A percentile compares a stretch with the other conserved stretches of the same genome.
Evolutionary conservation across 2,888 invertebrate genomes (phyloP).

Genomic region (Apeira syringaria): DNA sequence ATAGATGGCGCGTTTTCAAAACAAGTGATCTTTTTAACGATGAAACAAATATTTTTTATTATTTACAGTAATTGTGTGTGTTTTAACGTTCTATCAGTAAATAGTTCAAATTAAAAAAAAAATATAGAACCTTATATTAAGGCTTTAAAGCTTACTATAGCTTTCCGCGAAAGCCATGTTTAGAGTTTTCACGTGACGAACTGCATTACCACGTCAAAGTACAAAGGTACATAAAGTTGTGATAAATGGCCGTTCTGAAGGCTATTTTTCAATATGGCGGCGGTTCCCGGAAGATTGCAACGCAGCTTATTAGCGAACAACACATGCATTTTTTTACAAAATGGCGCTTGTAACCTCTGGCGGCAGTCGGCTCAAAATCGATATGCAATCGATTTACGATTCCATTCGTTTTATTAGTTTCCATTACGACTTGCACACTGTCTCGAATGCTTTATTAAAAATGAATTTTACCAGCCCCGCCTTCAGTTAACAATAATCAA

Average conservation of each 20-base stretch:
- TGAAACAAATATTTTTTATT: too few species aligned
- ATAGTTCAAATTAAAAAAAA: too few species aligned
- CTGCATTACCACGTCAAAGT: constrained; percentile 46
- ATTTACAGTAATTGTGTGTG: too few species aligned
- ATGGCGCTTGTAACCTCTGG: constrained; percentile 47
- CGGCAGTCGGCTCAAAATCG: constrained; percentile 56
- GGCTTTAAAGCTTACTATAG: too few species aligned
- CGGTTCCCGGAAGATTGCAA: constrained; percentile 7
- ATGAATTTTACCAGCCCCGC: constrained; percentile 41
- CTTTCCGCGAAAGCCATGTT: too few species aligned
- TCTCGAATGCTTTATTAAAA: constrained; percentile 47
- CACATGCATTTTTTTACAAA: constrained; percentile 55
- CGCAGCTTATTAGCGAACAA: constrained; percentile 47
- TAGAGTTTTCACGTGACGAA: too few species aligned
- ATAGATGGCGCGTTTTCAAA: too few species aligned
- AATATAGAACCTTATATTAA: too few species aligned
- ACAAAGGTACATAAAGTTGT: constrained; percentile 4
- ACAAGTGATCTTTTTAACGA: too few species aligned
- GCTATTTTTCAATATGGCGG: constrained; percentile 13
- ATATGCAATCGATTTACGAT: constrained; percentile 53
- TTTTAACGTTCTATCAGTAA: too few species aligned
- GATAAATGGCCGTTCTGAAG: constrained; percentile 39
- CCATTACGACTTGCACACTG: constrained; percentile 34
- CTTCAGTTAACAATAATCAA: constrained; percentile 33
- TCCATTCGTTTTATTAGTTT: constrained; percentile 51